Percentiles rank a stretch among this genome's conserved stretches.
phyloP scores from a whole-genome alignment of 2,797 vertebrate species.

The Betta splendens region DNA sequence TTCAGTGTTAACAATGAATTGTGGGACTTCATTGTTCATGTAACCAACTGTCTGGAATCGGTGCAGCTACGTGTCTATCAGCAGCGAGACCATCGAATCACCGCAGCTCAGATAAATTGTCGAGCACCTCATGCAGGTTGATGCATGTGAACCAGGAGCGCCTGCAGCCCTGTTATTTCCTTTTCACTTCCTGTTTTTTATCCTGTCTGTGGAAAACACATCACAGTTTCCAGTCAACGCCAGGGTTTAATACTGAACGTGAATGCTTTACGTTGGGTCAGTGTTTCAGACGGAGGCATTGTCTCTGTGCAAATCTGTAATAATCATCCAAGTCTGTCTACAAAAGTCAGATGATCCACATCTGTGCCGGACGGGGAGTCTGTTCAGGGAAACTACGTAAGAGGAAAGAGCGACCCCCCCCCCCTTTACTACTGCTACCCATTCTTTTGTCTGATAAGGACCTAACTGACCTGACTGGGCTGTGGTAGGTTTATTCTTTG shows the following conservation, averaged over 20 bases:
- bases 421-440: not conserved
- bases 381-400: slow-evolving; percentile 1
- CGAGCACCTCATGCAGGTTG: not conserved
- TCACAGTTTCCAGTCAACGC: slow-evolving; percentile 11
- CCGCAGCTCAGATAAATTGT: not conserved
- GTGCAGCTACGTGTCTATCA: not conserved
- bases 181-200: slow-evolving; percentile 52
- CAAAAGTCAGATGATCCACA: slow-evolving; percentile 13
- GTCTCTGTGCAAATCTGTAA: not conserved
- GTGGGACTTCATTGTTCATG: not conserved
- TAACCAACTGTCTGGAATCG: not conserved
- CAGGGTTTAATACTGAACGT: not conserved
- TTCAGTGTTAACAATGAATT: not conserved
- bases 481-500: not conserved
- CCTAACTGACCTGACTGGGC: not conserved
- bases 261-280: not conserved
- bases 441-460: slow-evolving; percentile 14
- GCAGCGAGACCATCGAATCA: slow-evolving; percentile 1
- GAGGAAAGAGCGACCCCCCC: slow-evolving; percentile 16
- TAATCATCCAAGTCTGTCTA: not conserved
- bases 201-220: slow-evolving; percentile 32
- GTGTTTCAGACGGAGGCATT: not conserved
- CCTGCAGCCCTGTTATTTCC: slow-evolving; percentile 41
- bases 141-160: not conserved
- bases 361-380: not conserved